Conservation (phyloP, 2,797 vertebrate genomes). For the Acropternis orthonyx region DNA sequence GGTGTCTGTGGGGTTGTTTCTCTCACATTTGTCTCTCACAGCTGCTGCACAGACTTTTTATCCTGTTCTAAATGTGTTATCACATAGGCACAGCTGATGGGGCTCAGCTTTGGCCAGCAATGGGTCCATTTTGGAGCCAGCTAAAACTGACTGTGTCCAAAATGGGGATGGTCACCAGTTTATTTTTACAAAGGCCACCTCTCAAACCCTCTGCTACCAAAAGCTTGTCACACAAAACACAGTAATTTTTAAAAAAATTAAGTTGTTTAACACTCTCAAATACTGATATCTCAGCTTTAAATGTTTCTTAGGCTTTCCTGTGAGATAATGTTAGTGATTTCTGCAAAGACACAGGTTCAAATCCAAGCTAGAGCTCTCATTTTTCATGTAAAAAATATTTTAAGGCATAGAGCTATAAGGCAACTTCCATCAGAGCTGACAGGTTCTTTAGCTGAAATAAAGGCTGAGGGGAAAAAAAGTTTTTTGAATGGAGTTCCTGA, state of each 20-base stretch:
- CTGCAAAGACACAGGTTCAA: not conserved
- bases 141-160: not conserved
- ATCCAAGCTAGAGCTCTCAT: not conserved
- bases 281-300: not conserved
- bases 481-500: not conserved
- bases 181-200: not conserved
- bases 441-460: not conserved
- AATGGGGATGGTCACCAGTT: fast-evolving
- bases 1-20: fast-evolving
- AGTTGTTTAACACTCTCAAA: not conserved
- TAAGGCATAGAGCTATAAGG: not conserved
- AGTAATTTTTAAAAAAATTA: not conserved
- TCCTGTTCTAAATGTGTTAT: not conserved
- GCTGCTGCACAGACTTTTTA: not conserved
- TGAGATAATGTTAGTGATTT: not conserved
- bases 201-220: not conserved
- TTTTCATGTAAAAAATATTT: not conserved
- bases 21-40: not conserved
- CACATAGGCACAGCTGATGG: not conserved
- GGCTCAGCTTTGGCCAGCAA: not conserved
- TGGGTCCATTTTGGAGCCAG: not conserved
- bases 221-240: not conserved
- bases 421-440: not conserved
- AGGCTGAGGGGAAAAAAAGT: not conserved
- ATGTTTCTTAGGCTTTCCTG: not conserved